Evolutionary conservation across 2,113 vertebrate genomes (phyloP).

Genomic region (Fregetta grallaria): DNA sequence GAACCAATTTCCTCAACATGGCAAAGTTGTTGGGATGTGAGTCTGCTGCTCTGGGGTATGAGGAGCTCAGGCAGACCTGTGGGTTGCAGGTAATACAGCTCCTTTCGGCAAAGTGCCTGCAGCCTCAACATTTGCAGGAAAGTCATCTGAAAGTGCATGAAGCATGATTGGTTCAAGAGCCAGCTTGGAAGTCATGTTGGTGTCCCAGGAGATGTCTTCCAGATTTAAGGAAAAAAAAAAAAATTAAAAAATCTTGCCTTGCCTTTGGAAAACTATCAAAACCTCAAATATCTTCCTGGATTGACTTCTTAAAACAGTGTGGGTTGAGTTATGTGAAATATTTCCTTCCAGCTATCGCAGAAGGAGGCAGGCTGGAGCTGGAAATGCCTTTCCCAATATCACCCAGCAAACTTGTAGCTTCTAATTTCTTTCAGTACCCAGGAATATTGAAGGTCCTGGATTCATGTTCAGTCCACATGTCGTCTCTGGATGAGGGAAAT

Average conservation of each 20-base stretch:
- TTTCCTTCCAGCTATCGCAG: background rate
- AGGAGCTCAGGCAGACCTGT: background rate
- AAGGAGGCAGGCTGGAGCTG: background rate
- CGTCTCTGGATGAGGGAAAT: background rate
- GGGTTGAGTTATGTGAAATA: conserved; percentile 1
- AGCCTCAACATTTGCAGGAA: background rate
- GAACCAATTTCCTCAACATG: background rate
- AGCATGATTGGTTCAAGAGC: background rate
- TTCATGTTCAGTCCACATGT: background rate
- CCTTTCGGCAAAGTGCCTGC: background rate
- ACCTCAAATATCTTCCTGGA: background rate
- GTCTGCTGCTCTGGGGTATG: background rate
- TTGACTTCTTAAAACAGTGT: background rate
- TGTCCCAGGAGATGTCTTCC: background rate
- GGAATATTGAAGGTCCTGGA: background rate
- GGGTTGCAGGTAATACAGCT: background rate
- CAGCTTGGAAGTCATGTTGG: background rate
- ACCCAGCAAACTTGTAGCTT: background rate
- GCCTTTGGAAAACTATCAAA: conserved; percentile 29
- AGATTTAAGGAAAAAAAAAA: background rate
- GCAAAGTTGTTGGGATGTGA: background rate
- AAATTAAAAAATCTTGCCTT: background rate
- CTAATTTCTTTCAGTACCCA: background rate
- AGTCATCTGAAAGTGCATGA: background rate
- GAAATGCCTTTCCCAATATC: background rate